phyloP scores from a whole-genome alignment of 2,113 vertebrate genomes.

The Tupaia tana region DNA sequence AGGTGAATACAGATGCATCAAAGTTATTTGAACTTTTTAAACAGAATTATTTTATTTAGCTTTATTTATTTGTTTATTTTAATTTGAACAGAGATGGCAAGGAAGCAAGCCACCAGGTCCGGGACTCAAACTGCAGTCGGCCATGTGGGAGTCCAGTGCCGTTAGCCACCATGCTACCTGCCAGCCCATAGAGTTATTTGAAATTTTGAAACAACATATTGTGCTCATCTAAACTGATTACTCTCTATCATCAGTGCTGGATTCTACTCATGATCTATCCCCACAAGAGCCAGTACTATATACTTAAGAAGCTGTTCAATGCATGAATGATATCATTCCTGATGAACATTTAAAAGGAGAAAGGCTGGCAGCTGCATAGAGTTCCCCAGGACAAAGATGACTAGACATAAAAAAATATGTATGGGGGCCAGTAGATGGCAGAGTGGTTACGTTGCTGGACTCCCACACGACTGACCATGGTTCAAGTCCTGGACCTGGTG shows the following conservation, averaged over 20 bases:
- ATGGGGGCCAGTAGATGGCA: no score
- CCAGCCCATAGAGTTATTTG: no score
- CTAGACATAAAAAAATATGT: background rate
- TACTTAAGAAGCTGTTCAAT: background rate
- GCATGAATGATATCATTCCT: background rate
- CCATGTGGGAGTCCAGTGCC: no score
- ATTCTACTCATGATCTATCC: background rate
- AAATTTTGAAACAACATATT: background rate
- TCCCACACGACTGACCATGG: no score
- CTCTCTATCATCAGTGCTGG: background rate
- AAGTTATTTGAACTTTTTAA: background rate
- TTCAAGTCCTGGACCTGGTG: no score
- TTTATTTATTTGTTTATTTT: no score
- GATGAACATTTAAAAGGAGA: conserved; percentile 22
- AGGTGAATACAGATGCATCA: background rate
- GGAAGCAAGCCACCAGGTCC: no score
- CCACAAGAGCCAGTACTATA: background rate
- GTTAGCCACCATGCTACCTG: no score
- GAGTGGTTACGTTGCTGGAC: no score
- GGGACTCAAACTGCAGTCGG: no score
- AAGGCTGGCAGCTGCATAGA: background rate
- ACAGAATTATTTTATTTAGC: no score
- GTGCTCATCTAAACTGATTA: background rate
- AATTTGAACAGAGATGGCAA: no score
- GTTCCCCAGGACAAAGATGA: background rate